Conservation (phyloP, 2,113 vertebrate species). For the Upupa epops region DNA sequence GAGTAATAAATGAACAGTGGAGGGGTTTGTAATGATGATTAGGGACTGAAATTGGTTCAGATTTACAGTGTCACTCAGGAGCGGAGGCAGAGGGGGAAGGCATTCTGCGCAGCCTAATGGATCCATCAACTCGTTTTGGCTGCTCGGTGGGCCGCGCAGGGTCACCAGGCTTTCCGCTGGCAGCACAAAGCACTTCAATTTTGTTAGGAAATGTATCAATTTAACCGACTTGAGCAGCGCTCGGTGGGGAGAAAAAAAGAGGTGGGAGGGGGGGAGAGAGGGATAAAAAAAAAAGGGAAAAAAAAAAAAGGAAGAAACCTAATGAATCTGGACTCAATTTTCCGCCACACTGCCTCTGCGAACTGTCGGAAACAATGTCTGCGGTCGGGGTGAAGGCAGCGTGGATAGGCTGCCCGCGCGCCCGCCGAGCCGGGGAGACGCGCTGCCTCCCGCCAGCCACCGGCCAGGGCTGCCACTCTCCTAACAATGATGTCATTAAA, state of each 20-base stretch:
- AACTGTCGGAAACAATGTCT: slow-evolving; percentile 98
- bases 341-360: slow-evolving; percentile 98
- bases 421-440: slow-evolving; percentile 78
- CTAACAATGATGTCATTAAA: slow-evolving; percentile 99
- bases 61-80: slow-evolving; percentile 99
- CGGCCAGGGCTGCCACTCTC: slow-evolving; percentile 89
- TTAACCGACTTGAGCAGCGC: slow-evolving; percentile 99
- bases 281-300: not conserved
- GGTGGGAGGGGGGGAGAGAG: fast-evolving
- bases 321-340: slow-evolving; percentile 99
- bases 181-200: slow-evolving; percentile 99
- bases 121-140: slow-evolving; percentile 98
- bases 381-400: slow-evolving; percentile 87
- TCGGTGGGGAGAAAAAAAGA: not conserved
- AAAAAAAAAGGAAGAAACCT: slow-evolving; percentile 81
- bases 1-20: slow-evolving; percentile 96
- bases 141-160: slow-evolving; percentile 98
- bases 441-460: slow-evolving; percentile 85
- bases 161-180: slow-evolving; percentile 99
- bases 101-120: slow-evolving; percentile 98
- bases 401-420: slow-evolving; percentile 84
- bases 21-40: slow-evolving; percentile 99
- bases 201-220: slow-evolving; percentile 99
- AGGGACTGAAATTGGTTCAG: slow-evolving; percentile 99
- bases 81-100: slow-evolving; percentile 92